Evolutionary conservation across 2,797 vertebrate species (phyloP), one percentile per base, ranked within the genome.

Genomic region (Pogoniulus pusillus): DNA sequence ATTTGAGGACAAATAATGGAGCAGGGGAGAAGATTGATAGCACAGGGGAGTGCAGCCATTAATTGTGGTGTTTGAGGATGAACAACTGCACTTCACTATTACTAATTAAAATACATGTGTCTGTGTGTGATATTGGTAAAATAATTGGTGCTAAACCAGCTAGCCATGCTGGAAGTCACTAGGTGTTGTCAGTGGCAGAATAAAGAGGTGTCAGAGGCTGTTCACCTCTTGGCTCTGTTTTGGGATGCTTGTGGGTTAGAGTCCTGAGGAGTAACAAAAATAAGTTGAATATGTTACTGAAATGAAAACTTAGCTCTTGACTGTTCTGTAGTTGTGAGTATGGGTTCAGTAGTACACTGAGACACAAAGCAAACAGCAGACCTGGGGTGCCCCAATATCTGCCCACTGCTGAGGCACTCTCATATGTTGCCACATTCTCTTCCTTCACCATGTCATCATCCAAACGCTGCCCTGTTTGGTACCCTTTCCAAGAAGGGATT

Each of bases 401-500:
- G 3, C 51, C 69, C 7, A 0, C 45, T 18, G 47, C 32, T 1
- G 19, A 58, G 49, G 47, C 2, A 2, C 15, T 1, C 54, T 27
- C 1, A 0, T 29, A 17, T 29, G 39, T 64, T 74, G 63, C 83
- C 19, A 12, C 26, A 0, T 1, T 8, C 3, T 0, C 47, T 45
- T 60, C 23, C 49, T 51, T 51, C 5, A 1, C 2, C 6, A 12
- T 62, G 57, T 57, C n/a, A 7, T 30, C 10, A 4, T 85, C 75
- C 57, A 18, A 51, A 43, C 2, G 23, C 73, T 77, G 3, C 88
- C 0, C 1, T 4, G 8, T 4, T 86, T 91, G 93, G 93, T 73
- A 83, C 63, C 53, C 63, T 54, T 73, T 91, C 86, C 55, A 16
- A 69, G 78, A 15, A 77, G 65, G 88, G 86, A 82, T 91, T 94